Evolutionary conservation across 2,888 invertebrate genomes (phyloP).

Genomic region (Euplexia lucipara): DNA sequence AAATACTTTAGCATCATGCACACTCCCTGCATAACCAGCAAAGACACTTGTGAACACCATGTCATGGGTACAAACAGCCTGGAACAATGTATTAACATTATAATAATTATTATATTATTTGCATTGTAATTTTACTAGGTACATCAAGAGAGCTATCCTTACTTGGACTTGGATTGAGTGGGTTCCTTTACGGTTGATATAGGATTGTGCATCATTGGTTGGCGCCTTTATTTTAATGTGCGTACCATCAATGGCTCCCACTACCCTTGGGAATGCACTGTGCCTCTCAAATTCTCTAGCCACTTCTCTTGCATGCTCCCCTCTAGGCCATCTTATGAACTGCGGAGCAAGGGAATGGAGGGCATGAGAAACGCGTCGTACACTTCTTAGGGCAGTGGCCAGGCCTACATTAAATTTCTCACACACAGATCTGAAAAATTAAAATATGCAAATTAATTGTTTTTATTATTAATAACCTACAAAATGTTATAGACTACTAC

Average conservation of each 20-base stretch:
- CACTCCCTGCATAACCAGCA: conserved; percentile 6
- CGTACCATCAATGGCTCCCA: conserved; percentile 4
- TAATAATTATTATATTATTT: conserved; percentile 3
- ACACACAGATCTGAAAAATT: conserved; percentile 5
- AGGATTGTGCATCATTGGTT: not conserved
- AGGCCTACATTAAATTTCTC: conserved; percentile 8
- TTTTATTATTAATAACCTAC: conserved; percentile 5
- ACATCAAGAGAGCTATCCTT: conserved; percentile 10
- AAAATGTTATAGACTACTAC: too few relatives aligned
- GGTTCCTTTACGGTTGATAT: conserved; percentile 6
- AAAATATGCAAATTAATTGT: conserved; percentile 1
- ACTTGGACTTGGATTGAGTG: conserved; percentile 13
- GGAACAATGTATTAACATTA: conserved; percentile 11
- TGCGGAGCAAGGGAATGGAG: conserved; percentile 2
- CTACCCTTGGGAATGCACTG: conserved; percentile 5
- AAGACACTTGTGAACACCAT: conserved; percentile 7
- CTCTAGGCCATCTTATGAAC: conserved; percentile 2
- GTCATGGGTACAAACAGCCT: conserved; percentile 11
- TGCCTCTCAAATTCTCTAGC: conserved; percentile 2
- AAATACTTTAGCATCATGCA: conserved; percentile 13
- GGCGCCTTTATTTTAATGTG: conserved; percentile 11
- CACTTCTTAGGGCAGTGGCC: conserved; percentile 1
- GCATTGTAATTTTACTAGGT: conserved; percentile 1
- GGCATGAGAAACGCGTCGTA: conserved; percentile 6
- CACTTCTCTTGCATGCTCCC: conserved; percentile 1